phyloP scores from a whole-genome alignment of 2,797 vertebrate genomes.

The Peromyscus nudipes region DNA sequence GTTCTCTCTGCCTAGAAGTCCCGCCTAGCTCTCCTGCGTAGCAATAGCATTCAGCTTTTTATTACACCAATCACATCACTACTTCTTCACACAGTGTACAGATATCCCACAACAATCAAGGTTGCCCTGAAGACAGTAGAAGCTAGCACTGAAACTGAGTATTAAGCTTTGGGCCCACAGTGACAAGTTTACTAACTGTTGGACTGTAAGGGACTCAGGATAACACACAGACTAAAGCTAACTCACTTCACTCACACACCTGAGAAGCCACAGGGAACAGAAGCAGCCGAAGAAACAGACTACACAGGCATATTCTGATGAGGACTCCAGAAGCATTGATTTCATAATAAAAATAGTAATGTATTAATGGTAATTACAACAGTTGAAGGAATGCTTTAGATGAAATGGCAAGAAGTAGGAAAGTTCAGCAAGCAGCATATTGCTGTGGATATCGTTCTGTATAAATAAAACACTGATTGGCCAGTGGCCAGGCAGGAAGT shows the following conservation, averaged over 20 bases:
- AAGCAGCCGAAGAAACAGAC: not conserved
- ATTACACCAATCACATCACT: not conserved
- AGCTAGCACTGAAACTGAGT: not conserved
- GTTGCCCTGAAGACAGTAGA: not conserved
- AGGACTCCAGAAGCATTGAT: not conserved
- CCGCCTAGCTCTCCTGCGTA: not conserved
- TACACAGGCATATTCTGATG: not conserved
- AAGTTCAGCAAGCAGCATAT: not conserved
- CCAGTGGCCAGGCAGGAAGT: too few species aligned
- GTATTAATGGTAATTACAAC: not conserved
- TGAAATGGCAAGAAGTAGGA: not conserved
- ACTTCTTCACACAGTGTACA: not conserved
- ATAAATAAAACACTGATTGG: too few species aligned
- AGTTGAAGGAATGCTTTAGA: not conserved
- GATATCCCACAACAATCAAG: not conserved
- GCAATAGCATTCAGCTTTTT: not conserved
- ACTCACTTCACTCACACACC: not conserved
- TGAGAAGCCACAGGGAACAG: slow-evolving; percentile 1
- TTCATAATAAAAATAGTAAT: slow-evolving; percentile 2
- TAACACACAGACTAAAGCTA: slow-evolving; percentile 7
- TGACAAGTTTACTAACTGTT: not conserved
- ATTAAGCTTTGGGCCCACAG: not conserved
- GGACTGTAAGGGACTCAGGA: not conserved
- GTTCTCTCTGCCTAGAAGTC: not conserved
- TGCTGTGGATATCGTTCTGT: too few species aligned